Percentiles rank a stretch among this genome's conserved stretches.
phyloP scores from a whole-genome alignment of 2,797 vertebrate species.

The Hipposideros larvatus region DNA sequence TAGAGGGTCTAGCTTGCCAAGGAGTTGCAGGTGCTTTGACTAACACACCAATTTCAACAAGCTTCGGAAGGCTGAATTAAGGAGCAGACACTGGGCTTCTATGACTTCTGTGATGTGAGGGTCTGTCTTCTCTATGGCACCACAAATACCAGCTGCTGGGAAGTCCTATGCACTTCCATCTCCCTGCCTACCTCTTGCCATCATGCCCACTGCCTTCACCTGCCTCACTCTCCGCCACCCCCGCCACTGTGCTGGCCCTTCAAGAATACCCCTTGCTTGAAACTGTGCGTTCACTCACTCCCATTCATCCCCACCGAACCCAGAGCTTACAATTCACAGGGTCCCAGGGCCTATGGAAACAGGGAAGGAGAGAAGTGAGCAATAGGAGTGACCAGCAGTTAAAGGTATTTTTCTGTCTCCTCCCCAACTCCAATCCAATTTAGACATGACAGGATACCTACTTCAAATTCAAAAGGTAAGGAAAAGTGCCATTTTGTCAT shows the following conservation, averaged over 20 bases:
- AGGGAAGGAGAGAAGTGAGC: constrained; percentile 37
- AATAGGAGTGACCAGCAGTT: constrained; percentile 27
- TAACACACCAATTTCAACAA: constrained; percentile 64
- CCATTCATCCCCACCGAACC: background rate
- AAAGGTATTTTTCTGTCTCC: constrained; percentile 65
- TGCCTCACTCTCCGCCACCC: background rate
- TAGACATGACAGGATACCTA: constrained; percentile 37
- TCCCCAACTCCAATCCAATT: constrained; percentile 51
- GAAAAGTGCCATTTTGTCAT: constrained; percentile 22
- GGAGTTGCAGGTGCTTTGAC: constrained; percentile 59
- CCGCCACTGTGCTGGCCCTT: background rate
- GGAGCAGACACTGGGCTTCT: constrained; percentile 11
- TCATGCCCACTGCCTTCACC: constrained; percentile 40
- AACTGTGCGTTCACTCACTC: background rate
- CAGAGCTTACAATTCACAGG: constrained; percentile 51
- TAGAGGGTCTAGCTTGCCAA: constrained; percentile 68
- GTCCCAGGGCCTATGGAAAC: background rate
- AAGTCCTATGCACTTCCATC: background rate
- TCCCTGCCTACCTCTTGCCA: constrained; percentile 44
- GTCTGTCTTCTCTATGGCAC: background rate
- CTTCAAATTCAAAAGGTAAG: constrained; percentile 68
- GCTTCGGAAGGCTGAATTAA: constrained; percentile 43
- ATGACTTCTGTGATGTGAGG: background rate
- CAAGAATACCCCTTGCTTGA: background rate
- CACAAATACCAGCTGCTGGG: constrained; percentile 12